Evolutionary conservation across 2,888 invertebrate genomes (phyloP), one percentile per base, ranked within the genome.

Genomic region (Himalopsyche japonica): DNA sequence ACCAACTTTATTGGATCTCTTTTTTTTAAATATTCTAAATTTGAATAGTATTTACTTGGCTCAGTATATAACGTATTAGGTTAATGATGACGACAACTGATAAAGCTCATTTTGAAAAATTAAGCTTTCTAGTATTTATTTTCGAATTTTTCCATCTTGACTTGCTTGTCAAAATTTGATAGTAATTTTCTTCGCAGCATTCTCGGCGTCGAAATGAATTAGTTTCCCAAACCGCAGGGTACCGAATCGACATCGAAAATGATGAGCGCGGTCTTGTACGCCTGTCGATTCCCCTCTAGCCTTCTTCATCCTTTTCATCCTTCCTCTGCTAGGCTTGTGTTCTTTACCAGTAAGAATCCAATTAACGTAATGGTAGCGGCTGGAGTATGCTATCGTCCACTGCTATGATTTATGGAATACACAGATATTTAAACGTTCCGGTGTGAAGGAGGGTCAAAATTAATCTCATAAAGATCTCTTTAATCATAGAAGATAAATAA

Each of bases 301-400:
- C 3, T 57, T 24, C 20, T 3, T 20, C 20, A 57, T 2, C 57
- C 57, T 57, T 57, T 57, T 24, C 20, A 57, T 24, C 79, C 64
- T 82, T 30, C 12, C 24, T 76, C 27, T 30, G 43, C 77, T 76
- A 10, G 18, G n/a, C 37, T 76, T 76, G 57, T 57, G 57, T 57
- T 57, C 82, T 57, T 78, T 78, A 24, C 49, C 79, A 77, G 57
- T 57, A 57, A 57, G 83, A 79, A 83, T 82, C 85, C 85, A 85
- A 85, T 85, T 85, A 85, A 85, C 84, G 85, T 84, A 84, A 85
- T 85, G 80, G 85, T 85, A 85, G 85, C 85, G 85, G 82, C 80
- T 79, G 80, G 79, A 43, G 85, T 82, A 84, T 77, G 80, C 85
- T 85, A 85, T 85, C 85, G 83, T 78, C 84, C 70, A 57, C 84